Base-by-base conservation (phyloP, 1,140 invertebrate species). In the Zaprionus capensis region DNA sequence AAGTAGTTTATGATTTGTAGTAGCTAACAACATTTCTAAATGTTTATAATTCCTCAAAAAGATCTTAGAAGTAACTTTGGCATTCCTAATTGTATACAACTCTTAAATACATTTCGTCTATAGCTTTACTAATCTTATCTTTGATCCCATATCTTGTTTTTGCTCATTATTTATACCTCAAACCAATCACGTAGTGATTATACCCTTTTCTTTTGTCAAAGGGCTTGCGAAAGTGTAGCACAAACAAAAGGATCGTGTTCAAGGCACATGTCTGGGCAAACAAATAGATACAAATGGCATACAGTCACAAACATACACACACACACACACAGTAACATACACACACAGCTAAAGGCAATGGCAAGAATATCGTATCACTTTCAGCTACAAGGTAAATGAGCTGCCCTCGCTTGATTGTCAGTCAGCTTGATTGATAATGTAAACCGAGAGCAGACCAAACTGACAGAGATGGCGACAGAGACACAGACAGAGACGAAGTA, bases 391-490 rank as follows among this genome's bases (percentile, higher is more conserved):
- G 84, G 84, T 88, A 88, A 84, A 69, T 86, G 63, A 69, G 63
- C 62, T 49, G 64, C 51, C 34, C 46, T 58, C 59, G 17, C 34
- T 73, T 77, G 79, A 90, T 88, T 88, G 85, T 88, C 85, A 82
- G 81, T 82, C 79, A 55, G 76, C 71, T 85, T 90, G 85, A 90
- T 90, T 90, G 85, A 90, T 90, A 90, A 90, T 85, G 85, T 91
- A 90, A 91, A 76, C 86, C 57, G 76, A 88, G 76, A 88, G 85
- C 46, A 74, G 83, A 36, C 70, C 69, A 61, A 26, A 38, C n/a
- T 46, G n/a, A 46, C 41, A 17, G 41, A 46, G 41, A 46, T 17
- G 41, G 41, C 59, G 41, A 59, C 38, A 58, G 36, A 36, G 31
- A 28, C 1, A 55, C 24, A 55, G 24, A 55, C 15, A 31, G 26